A percentile compares a stretch with the other conserved stretches of the same genome.
Conservation (phyloP, 2,113 vertebrate genomes). For the Jaculus jaculus region DNA sequence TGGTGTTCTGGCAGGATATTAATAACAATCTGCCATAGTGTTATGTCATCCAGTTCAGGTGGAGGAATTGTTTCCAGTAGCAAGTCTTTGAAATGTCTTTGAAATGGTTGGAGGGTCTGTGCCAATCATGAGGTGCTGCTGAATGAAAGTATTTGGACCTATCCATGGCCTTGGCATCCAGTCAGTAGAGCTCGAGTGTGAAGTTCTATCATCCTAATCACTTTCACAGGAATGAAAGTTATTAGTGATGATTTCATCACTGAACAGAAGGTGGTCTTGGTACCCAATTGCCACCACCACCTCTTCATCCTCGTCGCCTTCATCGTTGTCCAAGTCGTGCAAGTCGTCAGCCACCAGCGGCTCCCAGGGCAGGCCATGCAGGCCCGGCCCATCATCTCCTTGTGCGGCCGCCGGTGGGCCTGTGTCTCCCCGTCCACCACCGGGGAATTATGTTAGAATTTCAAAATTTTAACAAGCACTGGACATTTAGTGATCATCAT, state of each 20-base stretch:
- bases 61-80: conserved; percentile 96
- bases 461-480: too few relatives aligned
- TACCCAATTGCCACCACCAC: conserved; percentile 75
- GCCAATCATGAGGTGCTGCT: conserved; percentile 97
- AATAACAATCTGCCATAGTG: conserved; percentile 98
- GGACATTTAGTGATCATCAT: too few relatives aligned
- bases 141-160: conserved; percentile 98
- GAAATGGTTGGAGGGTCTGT: conserved; percentile 96
- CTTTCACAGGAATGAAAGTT: conserved; percentile 94
- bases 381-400: conserved; percentile 80
- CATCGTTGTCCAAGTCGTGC: conserved; percentile 75
- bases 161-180: conserved; percentile 97
- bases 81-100: conserved; percentile 93
- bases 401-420: conserved; percentile 53
- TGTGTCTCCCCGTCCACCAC: conserved; percentile 57
- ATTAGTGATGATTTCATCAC: conserved; percentile 88
- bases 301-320: conserved; percentile 71
- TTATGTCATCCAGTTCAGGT: conserved; percentile 98
- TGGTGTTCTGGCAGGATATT: conserved; percentile 97
- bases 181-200: conserved; percentile 97
- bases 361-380: conserved; percentile 75
- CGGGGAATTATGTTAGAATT: too few relatives aligned
- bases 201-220: conserved; percentile 95
- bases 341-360: conserved; percentile 65
- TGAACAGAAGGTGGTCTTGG: conserved; percentile 85